Evolutionary conservation across 2,797 vertebrate genomes (phyloP), one percentile per base, ranked within the genome.

Genomic region (Enteromius radiatus): DNA sequence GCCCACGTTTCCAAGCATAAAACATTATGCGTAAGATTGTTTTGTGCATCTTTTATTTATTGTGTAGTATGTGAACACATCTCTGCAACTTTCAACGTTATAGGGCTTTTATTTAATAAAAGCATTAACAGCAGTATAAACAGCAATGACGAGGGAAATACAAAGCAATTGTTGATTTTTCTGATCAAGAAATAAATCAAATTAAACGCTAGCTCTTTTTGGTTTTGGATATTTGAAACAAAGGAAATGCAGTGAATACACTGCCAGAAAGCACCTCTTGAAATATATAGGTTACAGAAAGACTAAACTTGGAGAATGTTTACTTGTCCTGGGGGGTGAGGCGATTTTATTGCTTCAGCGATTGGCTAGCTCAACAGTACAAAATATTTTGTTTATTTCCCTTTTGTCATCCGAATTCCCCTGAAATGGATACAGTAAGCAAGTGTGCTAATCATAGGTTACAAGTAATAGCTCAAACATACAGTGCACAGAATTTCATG

Each of bases 191-290:
- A 80, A 15, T 45, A 3, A 36, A 78, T 47, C 9, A 4, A 28
- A 21, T 63, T 21, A 28, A 65, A 78, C 4, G 54, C 10, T 11
- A 67, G 15, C 38, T 43, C 12, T 56, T 12, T 65, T 78, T 49
- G 38, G 52, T 71, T 59, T 71, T 9, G 36, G 43, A 33, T 47
- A 28, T 47, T 52, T 73, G 0, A 33, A 73, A 33, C 19, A 12
- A 73, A 52, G 7, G 12, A 54, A n/a, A 54, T 80, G 80, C 47
- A 77, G 61, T 73, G 59, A 19, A 23, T 64, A 77, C 64, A 67
- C 64, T 36, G 19, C 49, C 31, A 84, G 93, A 94, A 95, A 93
- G 92, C 94, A 94, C 93, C 93, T 93, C 88, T 92, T 90, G 88
- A 93, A 26, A 77, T 89, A 90, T 86, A 90, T 86, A 91, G 88